Conservation (phyloP, 2,113 vertebrate species). For the Onychostoma macrolepis region DNA sequence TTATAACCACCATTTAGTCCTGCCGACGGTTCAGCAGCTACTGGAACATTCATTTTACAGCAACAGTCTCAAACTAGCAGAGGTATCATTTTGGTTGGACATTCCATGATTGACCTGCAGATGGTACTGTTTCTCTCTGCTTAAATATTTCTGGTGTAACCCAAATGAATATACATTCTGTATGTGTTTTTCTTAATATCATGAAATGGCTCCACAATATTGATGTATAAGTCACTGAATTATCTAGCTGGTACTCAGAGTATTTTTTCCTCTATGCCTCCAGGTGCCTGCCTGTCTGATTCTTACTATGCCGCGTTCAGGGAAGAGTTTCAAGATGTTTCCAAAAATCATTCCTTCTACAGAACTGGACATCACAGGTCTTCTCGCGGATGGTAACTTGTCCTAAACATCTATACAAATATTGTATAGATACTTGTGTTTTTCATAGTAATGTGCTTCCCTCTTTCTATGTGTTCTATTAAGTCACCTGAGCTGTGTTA, state of each 20-base stretch:
- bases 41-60: conserved; percentile 87
- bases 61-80: conserved; percentile 80
- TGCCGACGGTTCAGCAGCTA: conserved; percentile 87
- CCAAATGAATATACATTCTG: background rate
- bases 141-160: background rate
- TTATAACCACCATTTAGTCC: conserved; percentile 82
- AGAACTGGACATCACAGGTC: conserved; percentile 85
- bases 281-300: conserved; percentile 90
- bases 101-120: conserved; percentile 54
- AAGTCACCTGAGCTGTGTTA: background rate
- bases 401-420: background rate
- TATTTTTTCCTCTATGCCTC: conserved; percentile 3
- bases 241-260: background rate
- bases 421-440: background rate
- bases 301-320: conserved; percentile 91
- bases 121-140: conserved; percentile 52
- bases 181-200: background rate
- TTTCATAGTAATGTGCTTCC: background rate
- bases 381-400: conserved; percentile 81
- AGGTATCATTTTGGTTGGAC: conserved; percentile 65
- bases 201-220: background rate
- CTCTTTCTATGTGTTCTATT: background rate
- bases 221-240: background rate
- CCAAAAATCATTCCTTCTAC: conserved; percentile 88
- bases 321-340: conserved; percentile 94